A percentile compares a stretch with the other conserved stretches of the same genome.
phyloP scores from a whole-genome alignment of 2,113 vertebrate genomes.

The Alaudala cheleensis region DNA sequence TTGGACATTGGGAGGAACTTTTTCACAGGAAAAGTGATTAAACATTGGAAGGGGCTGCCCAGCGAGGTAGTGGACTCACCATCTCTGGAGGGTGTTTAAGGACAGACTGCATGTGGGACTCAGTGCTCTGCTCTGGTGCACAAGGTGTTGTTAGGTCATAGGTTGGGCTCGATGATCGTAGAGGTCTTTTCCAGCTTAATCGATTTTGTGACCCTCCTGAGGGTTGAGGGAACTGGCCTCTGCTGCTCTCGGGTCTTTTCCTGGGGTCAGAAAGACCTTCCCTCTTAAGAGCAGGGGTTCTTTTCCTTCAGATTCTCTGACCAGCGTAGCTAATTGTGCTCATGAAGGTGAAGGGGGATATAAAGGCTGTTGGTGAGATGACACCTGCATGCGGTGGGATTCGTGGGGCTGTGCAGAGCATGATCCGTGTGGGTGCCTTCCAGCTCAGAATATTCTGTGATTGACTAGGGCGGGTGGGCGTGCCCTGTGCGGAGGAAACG shows the following conservation, averaged over 20 bases:
- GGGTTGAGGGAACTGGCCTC: background rate
- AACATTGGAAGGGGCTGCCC: too few species aligned
- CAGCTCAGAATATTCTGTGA: background rate
- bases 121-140: background rate
- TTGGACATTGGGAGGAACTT: background rate
- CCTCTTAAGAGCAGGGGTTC: fast-evolving
- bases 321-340: fast-evolving
- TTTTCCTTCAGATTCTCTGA: background rate
- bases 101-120: background rate
- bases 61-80: background rate
- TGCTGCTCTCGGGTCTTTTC: background rate
- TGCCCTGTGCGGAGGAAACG: background rate
- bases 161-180: too few species aligned
- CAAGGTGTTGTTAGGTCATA: background rate
- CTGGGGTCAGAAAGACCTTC: background rate
- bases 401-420: background rate
- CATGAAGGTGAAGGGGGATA: fast-evolving
- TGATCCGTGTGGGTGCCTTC: background rate
- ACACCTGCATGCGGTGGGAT: background rate
- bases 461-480: fast-evolving
- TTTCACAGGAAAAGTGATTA: background rate
- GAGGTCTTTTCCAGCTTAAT: background rate
- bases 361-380: background rate
- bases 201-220: background rate
- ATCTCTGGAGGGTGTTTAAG: background rate